These are phyloP conservation scores for Oreamnos americanus DNA, from an alignment of 2,113 vertebrate species.

Conservation along the genomic window DNA sequence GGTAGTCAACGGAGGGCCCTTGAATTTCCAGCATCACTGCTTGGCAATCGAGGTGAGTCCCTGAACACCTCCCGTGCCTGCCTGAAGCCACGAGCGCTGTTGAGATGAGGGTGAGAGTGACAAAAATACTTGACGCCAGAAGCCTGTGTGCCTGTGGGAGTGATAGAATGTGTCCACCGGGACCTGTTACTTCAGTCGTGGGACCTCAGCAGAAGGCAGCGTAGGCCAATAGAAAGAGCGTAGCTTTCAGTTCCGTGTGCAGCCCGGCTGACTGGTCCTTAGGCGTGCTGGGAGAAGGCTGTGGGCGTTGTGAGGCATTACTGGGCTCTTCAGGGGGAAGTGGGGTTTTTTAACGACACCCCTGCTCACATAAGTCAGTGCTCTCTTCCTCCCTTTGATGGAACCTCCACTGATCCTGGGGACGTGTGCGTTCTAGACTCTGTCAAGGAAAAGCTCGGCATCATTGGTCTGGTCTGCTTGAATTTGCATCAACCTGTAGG, in stretches of 20 bases:
- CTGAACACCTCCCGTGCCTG: not conserved
- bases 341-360: not conserved
- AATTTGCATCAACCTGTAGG: not conserved
- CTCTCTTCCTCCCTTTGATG: not conserved
- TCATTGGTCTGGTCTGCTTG: not conserved
- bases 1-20: not conserved
- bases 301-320: not conserved
- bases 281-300: not conserved
- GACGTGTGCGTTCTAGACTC: not conserved
- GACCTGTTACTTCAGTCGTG: accelerated
- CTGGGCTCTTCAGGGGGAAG: not conserved
- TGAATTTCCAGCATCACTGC: not conserved
- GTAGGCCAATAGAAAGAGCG: not conserved
- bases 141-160: not conserved
- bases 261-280: not conserved
- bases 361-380: not conserved
- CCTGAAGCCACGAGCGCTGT: not conserved
- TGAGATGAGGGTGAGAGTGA: not conserved
- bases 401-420: not conserved
- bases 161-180: no score
- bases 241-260: not conserved
- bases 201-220: not conserved
- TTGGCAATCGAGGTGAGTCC: not conserved
- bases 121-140: not conserved
- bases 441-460: not conserved